Percentiles rank a stretch among this genome's conserved stretches.
phyloP scores from a whole-genome alignment of 2,113 vertebrate species.

The Otocyon megalotis region DNA sequence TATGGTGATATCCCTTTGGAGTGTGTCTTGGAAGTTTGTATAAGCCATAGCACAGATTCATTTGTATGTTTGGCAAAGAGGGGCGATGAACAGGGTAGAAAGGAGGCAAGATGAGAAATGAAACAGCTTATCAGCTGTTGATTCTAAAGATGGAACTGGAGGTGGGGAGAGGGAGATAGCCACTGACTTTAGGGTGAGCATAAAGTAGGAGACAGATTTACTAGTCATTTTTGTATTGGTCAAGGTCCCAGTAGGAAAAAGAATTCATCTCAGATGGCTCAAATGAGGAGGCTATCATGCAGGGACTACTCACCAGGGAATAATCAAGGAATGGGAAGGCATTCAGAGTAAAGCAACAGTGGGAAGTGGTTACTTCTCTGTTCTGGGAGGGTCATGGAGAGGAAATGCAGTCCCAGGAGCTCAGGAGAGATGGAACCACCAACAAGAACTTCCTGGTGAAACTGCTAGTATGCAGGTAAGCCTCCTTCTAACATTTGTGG shows the following conservation, averaged over 20 bases:
- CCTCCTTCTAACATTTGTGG: background rate
- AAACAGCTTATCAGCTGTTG: background rate
- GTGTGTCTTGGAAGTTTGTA: background rate
- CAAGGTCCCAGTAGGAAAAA: background rate
- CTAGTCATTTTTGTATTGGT: background rate
- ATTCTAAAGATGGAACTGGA: background rate
- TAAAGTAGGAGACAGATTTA: background rate
- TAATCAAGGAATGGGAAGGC: background rate
- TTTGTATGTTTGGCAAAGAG: background rate
- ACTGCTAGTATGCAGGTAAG: background rate
- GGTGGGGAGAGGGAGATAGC: background rate
- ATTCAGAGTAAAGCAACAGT: background rate
- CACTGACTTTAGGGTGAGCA: background rate
- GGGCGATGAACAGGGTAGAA: background rate
- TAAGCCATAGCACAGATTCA: background rate
- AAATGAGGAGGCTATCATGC: background rate
- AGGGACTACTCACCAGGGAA: background rate
- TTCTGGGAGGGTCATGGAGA: background rate
- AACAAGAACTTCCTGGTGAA: background rate
- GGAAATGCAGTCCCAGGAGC: background rate
- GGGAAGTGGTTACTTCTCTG: background rate
- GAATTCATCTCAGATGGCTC: background rate
- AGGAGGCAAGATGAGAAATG: background rate
- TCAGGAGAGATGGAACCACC: background rate
- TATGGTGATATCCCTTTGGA: constrained; percentile 44